Base-by-base conservation (phyloP, 2,888 invertebrate species). In the Caprella mutica region DNA sequence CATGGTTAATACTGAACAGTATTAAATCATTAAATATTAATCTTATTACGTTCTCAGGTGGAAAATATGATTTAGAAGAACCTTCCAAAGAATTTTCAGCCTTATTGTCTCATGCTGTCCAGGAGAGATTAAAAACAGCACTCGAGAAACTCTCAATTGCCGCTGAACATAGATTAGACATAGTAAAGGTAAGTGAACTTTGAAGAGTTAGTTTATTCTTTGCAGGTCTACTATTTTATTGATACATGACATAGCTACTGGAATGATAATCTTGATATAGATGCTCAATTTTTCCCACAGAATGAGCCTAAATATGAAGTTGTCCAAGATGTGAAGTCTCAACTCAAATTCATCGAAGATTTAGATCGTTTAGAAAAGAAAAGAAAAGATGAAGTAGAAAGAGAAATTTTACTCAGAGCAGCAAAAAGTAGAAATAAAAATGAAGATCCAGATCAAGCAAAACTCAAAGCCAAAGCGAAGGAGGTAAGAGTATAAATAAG, bases 381-480 rank as follows among this genome's bases (percentile, higher is more conserved):
- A 72, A 78, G 90, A 57, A 89, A 94, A 66, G 94, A 96, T 71
- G 97, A 96, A 72, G 82, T 88, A 56, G 97, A 98, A 71, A 80
- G 96, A 61, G 97, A 97, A 74, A 83, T 93, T 77, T 76, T 97
- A 52, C 74, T 97, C 67, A 78, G 91, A 65, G 92, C 93, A 23
- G 96, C 94, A 52, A 96, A 94, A 74, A 93, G 92, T 68, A 80
- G 96, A 65, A 90, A 94, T 54, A 94, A 94, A 77, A 84, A 89
- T 56, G 96, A 96, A 75, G 96, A 97, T 76, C 94, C 96, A 0
- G 96, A 97, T 71, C 94, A 97, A 73, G 87, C 92, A 1, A 96
- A 96, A 72, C 78, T 97, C 65, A 96, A 94, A 75, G 93, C 94
- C 62, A 93, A 93, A 75, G 91, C 90, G 65, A 84, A 82, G 76